Evolutionary conservation across 2,888 invertebrate species (phyloP).

Genomic region (Drosophila hamatofila): DNA sequence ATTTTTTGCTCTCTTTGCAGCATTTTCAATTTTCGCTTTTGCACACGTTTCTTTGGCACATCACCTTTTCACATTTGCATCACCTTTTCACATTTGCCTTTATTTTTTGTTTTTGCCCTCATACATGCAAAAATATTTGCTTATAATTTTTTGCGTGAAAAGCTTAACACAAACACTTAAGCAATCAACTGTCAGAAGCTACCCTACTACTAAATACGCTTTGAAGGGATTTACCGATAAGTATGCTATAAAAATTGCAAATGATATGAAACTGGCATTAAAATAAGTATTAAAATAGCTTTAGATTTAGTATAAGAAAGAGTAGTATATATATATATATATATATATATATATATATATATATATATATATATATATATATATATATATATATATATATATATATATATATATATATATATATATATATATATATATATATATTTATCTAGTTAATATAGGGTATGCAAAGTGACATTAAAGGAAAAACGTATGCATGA

Average conservation of each 20-base stretch:
- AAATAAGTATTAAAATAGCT: too few relatives aligned
- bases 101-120: constrained; percentile 2
- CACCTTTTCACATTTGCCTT: constrained; percentile 19
- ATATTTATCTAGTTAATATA: too few relatives aligned
- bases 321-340: too few relatives aligned
- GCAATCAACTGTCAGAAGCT: background rate
- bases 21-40: background rate
- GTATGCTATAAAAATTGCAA: constrained; percentile 5
- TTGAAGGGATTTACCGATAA: background rate
- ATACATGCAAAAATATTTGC: constrained; percentile 45
- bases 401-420: too few relatives aligned
- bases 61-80: background rate
- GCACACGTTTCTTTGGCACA: constrained; percentile 14
- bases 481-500: constrained; percentile 5
- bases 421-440: too few relatives aligned
- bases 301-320: too few relatives aligned
- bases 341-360: too few relatives aligned
- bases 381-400: too few relatives aligned
- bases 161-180: background rate
- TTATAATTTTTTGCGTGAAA: constrained; percentile 34
- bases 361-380: too few relatives aligned
- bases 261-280: background rate
- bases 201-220: constrained; percentile 10
- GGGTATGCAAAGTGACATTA: constrained; percentile 18
- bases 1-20: background rate